Evolutionary conservation across 2,113 vertebrate genomes (phyloP).

Genomic region (Mustela lutreola): DNA sequence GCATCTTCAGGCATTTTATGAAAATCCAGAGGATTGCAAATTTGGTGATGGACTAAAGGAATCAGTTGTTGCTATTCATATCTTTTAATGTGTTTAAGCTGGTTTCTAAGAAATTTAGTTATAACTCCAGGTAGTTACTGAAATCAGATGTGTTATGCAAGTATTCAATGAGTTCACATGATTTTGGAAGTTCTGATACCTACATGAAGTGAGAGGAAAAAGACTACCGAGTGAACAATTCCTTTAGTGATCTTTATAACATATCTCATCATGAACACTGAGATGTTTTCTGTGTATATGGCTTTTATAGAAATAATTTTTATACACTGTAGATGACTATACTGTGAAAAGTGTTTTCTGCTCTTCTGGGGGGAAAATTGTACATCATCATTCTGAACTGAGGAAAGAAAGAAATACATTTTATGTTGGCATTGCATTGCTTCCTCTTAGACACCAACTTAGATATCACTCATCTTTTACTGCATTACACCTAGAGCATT

Average conservation of each 20-base stretch:
- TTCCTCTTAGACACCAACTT: background rate
- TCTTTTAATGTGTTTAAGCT: background rate
- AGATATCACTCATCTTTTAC: background rate
- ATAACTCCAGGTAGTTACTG: slow-evolving; percentile 1
- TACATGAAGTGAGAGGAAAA: background rate
- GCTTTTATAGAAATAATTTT: slow-evolving; percentile 65
- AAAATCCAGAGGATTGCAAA: slow-evolving; percentile 64
- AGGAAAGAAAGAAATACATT: background rate
- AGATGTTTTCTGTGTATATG: slow-evolving; percentile 69
- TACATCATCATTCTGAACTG: background rate
- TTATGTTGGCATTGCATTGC: slow-evolving; percentile 10
- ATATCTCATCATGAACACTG: slow-evolving; percentile 33
- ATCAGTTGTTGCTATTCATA: slow-evolving; percentile 41
- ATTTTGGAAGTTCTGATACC: background rate
- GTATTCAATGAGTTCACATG: background rate
- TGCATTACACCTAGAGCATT: slow-evolving; percentile 41
- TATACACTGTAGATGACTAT: slow-evolving; percentile 47
- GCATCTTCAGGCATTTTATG: slow-evolving; percentile 17
- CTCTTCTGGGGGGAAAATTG: slow-evolving; percentile 10
- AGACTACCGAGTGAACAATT: background rate
- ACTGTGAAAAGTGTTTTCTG: slow-evolving; percentile 74
- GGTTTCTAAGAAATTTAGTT: slow-evolving; percentile 38
- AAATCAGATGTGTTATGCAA: background rate
- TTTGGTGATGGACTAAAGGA: slow-evolving; percentile 46
- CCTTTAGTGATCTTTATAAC: background rate